Evolutionary conservation across 53 echinoderm and acorn worm genomes (phyloP).

Genomic region (Astropecten irregularis): DNA sequence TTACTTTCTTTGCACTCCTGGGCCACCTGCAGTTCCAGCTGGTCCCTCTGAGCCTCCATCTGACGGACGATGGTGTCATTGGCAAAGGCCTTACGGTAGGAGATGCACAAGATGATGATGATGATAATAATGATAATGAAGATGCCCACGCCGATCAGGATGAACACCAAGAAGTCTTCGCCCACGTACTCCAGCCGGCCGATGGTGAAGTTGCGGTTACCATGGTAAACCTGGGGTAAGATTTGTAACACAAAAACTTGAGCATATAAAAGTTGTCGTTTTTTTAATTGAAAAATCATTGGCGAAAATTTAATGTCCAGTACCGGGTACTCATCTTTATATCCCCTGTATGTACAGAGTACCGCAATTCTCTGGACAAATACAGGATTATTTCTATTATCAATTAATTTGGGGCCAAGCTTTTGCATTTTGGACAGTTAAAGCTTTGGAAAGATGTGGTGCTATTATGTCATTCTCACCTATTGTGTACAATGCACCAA

Average conservation of each 20-base stretch:
- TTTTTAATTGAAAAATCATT: too few species aligned
- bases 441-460: too few species aligned
- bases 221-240: slow-evolving; percentile 88
- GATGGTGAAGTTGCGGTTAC: slow-evolving; percentile 69
- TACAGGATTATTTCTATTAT: too few species aligned
- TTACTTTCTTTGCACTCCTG: slow-evolving; percentile 99
- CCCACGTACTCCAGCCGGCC: slow-evolving; percentile 77
- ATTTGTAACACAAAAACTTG: background rate
- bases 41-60: slow-evolving; percentile 76
- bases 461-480: too few species aligned
- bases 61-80: slow-evolving; percentile 73
- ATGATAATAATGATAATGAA: slow-evolving; percentile 60
- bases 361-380: too few species aligned
- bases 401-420: too few species aligned
- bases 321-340: too few species aligned
- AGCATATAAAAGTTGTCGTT: background rate
- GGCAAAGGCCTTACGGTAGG: slow-evolving; percentile 68
- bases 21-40: slow-evolving; percentile 85
- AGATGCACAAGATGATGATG: slow-evolving; percentile 53
- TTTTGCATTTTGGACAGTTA: too few species aligned
- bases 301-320: too few species aligned
- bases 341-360: too few species aligned
- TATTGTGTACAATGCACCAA: too few species aligned
- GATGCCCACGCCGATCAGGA: slow-evolving; percentile 57
- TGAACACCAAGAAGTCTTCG: slow-evolving; percentile 43